These are phyloP conservation scores for Drosophila niveifrons DNA, from an alignment of 2,888 invertebrate species.

Conservation along the genomic window DNA sequence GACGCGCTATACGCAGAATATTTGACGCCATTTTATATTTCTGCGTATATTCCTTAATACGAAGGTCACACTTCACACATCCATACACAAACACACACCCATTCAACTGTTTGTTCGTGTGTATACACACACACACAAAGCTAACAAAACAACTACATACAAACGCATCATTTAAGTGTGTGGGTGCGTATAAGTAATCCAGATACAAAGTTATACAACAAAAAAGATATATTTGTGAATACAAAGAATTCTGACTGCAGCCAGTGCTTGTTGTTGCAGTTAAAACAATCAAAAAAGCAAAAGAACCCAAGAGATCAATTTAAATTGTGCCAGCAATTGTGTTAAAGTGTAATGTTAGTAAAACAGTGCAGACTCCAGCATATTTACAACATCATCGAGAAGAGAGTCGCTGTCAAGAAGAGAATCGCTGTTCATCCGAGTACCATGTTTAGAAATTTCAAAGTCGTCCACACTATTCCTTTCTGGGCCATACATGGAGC, in stretches of 20 bases:
- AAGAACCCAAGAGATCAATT: slow-evolving; percentile 12
- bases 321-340: slow-evolving; percentile 21
- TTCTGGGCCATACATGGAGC: slow-evolving; percentile 70
- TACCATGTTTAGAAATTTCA: slow-evolving; percentile 94
- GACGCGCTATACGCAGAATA: slow-evolving; percentile 46
- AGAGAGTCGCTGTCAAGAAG: slow-evolving; percentile 90
- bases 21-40: slow-evolving; percentile 53
- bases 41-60: slow-evolving; percentile 53
- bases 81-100: slow-evolving; percentile 8
- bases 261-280: slow-evolving; percentile 11
- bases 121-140: slow-evolving; percentile 7
- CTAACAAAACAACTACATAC: slow-evolving; percentile 3
- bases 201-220: slow-evolving; percentile 53
- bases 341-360: slow-evolving; percentile 73
- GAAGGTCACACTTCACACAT: slow-evolving; percentile 52
- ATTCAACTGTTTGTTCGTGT: slow-evolving; percentile 12
- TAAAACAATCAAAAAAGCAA: not conserved
- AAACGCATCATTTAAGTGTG: slow-evolving; percentile 9
- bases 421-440: slow-evolving; percentile 95
- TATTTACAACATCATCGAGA: slow-evolving; percentile 69
- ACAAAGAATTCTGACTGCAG: slow-evolving; percentile 25
- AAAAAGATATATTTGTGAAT: slow-evolving; percentile 30
- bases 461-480: slow-evolving; percentile 79
- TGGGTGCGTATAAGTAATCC: slow-evolving; percentile 33
- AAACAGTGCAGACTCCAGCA: slow-evolving; percentile 47